Evolutionary conservation across 2,888 invertebrate species (phyloP).

Genomic region (Prosapia bicincta): DNA sequence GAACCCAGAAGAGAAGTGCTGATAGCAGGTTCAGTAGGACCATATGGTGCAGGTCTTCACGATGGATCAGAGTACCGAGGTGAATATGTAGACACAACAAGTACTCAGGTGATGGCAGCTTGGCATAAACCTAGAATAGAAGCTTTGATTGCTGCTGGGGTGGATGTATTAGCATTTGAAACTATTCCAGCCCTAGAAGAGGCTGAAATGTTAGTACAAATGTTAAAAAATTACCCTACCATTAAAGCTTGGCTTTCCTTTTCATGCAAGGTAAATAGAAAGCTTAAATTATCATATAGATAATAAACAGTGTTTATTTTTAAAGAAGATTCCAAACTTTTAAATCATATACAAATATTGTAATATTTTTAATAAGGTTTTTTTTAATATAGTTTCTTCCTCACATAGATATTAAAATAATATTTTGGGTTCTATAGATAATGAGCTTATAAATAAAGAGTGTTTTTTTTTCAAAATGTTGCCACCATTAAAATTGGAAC

Average conservation of each 20-base stretch:
- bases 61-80: constrained; percentile 93
- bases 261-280: constrained; percentile 67
- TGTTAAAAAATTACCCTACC: constrained; percentile 74
- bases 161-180: constrained; percentile 84
- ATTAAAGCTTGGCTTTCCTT: constrained; percentile 85
- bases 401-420: too few species aligned
- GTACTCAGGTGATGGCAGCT: constrained; percentile 63
- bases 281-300: too few species aligned
- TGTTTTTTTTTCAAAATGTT: too few species aligned
- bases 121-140: constrained; percentile 85
- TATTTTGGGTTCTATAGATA: too few species aligned
- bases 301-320: too few species aligned
- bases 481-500: too few species aligned
- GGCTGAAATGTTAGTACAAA: constrained; percentile 75
- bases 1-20: constrained; percentile 47
- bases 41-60: constrained; percentile 85
- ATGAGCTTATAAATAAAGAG: too few species aligned
- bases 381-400: too few species aligned
- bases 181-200: constrained; percentile 86
- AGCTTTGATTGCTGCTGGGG: constrained; percentile 69
- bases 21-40: constrained; percentile 87
- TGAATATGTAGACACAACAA: constrained; percentile 64
- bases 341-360: too few species aligned
- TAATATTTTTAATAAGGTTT: too few species aligned
- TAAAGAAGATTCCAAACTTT: too few species aligned